Evolutionary conservation across 1,140 invertebrate species (phyloP), one percentile per base, ranked within the genome.

Genomic region (Apis cerana): DNA sequence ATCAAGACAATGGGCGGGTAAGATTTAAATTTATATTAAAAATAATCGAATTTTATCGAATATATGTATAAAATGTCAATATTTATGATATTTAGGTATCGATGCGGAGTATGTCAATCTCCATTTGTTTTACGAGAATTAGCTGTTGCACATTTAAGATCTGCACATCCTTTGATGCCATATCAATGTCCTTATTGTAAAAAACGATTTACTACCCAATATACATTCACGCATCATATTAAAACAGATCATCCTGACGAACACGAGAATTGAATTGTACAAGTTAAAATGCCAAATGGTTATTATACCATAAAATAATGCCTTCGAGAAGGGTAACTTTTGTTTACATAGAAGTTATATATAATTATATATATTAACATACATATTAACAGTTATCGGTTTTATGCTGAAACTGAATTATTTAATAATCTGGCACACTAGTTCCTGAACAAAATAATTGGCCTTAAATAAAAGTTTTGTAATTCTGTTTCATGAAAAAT

Each of bases 121-220:
- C 92, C 92, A 15, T 92, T 92, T 61, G 88, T 92, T 11, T 85
- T 89, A 21, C 85, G 92, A 5, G 92, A 92, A 69, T 69, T 92
- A 67, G 92, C 92, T 19, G 89, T 92, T 1, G 92, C 92, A 21
- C 92, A 92, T 82, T 84, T 92, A n/a, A 89, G 90, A 71, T 92
- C 92, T 27, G 92, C 92, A 62, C 92, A 92, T 83, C 92, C 92
- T 4, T 43, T 90, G 11, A 92, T 92, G 89, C 91, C 92, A 68
- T 92, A 92, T 86, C 91, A 92, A 61, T 92, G 91, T 76, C 91
- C 91, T 82, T 92, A 92, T 79, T 92, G 92, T 80, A 92, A 92
- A 76, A 92, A 90, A 79, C 89, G 90, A 19, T 92, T 92, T 48
- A 91, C 90, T 15, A 93, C 91, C 9, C 91, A 92, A 81, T 93